Percentiles rank a stretch among this genome's conserved stretches.
These are phyloP conservation scores for Cephus pygmeus DNA, from an alignment of 2,888 invertebrate species.

Conservation along the genomic window DNA sequence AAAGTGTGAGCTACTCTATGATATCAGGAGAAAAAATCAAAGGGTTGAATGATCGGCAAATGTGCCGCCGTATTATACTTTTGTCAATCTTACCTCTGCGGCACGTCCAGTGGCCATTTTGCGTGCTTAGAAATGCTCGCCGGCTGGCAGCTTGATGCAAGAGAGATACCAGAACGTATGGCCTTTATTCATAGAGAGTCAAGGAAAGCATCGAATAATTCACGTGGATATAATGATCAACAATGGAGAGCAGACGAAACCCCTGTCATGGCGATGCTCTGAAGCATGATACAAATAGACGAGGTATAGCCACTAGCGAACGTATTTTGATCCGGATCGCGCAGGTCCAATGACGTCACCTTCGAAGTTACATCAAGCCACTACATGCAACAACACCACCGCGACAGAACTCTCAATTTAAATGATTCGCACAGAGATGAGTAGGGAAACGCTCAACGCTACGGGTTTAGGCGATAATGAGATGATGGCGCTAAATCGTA, in stretches of 20 bases:
- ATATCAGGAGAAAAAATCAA: not conserved
- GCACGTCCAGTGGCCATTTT: slow-evolving; percentile 23
- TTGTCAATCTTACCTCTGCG: slow-evolving; percentile 19
- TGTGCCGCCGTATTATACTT: not conserved
- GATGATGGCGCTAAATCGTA: too few species aligned
- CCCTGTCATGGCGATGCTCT: slow-evolving; percentile 8
- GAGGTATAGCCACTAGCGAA: too few species aligned
- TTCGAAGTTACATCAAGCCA: too few species aligned
- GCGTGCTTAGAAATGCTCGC: slow-evolving; percentile 8
- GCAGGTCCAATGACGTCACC: too few species aligned
- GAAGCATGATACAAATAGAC: not conserved
- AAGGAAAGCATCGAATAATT: slow-evolving; percentile 3
- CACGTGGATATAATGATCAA: slow-evolving; percentile 27
- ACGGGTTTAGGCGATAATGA: too few species aligned
- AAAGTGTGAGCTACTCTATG: not conserved
- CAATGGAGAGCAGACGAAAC: slow-evolving; percentile 42
- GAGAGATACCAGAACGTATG: not conserved
- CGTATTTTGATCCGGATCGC: too few species aligned
- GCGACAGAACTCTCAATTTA: too few species aligned
- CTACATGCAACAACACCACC: too few species aligned
- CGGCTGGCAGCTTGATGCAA: slow-evolving; percentile 3
- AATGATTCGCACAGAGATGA: too few species aligned
- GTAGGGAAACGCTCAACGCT: too few species aligned
- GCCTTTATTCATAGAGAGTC: slow-evolving; percentile 13
- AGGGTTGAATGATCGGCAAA: not conserved